Base-by-base conservation (phyloP, 1,140 invertebrate species). In the Apolygus lucorum region DNA sequence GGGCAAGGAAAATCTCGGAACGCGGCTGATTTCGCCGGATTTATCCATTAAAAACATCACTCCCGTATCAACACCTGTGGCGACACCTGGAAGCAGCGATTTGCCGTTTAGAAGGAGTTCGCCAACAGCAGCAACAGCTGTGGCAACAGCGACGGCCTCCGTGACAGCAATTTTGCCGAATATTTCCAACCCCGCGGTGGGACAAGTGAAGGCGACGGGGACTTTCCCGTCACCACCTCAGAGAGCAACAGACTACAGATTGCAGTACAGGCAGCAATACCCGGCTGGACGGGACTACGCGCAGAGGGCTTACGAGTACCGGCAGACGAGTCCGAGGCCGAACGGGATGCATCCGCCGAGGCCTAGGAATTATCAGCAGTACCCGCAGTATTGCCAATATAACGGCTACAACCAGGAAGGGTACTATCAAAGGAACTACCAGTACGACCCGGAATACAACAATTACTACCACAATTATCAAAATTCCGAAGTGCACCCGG, bases 11-110 rank as follows among this genome's bases (percentile, higher is more conserved):
- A 63, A 63, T 27, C 17, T 63, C 22, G 62, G 62, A 25, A 34
- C 70, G 14, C 28, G 68, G 69, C 25, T 70, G 11, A 70, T 73
- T 25, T 73, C 73, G 14, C 72, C 74, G 4, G 70, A 74, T 21
- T 26, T 72, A 1, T 49, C 64, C 0, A 66, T 68, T 17, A 72
- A 72, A 14, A 82, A 85, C 25, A 86, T 83, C 72, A 75, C 87
- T 1, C 87, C 87, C 0, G 85, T 85, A 0, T 86, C 86, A 0
- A 85, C 86, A 8, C 85, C 86, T 0, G 83, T 84, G 2, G 86
- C 86, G 1, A 84, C 86, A 0, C 83, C 83, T 28, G 67, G 14
- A 63, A 54, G n/a, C 27, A 66, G 13, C n/a, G 28, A 52, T 82
- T 83, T 13, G 86, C 85, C 2, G 84, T 85, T 1, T 83, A 82